Conservation (phyloP, 2,797 vertebrate species). For the Malacoctenus gilli region DNA sequence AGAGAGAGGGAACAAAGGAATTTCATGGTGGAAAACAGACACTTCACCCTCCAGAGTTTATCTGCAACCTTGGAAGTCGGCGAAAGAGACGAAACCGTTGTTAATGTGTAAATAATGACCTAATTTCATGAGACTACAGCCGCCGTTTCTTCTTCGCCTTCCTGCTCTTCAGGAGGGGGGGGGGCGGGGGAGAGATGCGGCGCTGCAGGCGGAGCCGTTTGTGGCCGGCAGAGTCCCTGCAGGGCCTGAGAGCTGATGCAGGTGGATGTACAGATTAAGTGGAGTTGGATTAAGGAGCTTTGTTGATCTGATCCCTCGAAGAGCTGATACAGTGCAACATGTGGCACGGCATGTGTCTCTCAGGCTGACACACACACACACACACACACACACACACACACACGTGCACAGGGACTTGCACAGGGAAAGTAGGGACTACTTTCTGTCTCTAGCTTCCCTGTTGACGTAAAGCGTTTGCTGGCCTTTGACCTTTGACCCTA, state of each 20-base stretch:
- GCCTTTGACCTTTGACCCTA: too few species aligned
- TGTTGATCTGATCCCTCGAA: too few species aligned
- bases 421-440: too few species aligned
- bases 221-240: background rate
- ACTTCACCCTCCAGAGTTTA: constrained; percentile 5
- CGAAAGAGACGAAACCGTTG: background rate
- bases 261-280: background rate
- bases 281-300: too few species aligned
- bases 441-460: too few species aligned
- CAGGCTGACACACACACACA: too few species aligned
- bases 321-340: too few species aligned
- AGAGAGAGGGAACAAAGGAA: constrained; percentile 8
- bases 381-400: too few species aligned
- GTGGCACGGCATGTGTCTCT: too few species aligned
- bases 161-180: background rate
- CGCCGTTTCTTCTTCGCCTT: background rate
- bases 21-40: background rate
- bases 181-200: background rate
- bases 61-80: constrained; percentile 18
- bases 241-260: background rate
- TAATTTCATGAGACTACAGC: background rate
- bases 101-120: constrained; percentile 12
- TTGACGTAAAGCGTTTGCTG: too few species aligned
- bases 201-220: background rate
- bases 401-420: too few species aligned